Conservation (phyloP, 1,140 invertebrate genomes). For the Drosophila nikananu region DNA sequence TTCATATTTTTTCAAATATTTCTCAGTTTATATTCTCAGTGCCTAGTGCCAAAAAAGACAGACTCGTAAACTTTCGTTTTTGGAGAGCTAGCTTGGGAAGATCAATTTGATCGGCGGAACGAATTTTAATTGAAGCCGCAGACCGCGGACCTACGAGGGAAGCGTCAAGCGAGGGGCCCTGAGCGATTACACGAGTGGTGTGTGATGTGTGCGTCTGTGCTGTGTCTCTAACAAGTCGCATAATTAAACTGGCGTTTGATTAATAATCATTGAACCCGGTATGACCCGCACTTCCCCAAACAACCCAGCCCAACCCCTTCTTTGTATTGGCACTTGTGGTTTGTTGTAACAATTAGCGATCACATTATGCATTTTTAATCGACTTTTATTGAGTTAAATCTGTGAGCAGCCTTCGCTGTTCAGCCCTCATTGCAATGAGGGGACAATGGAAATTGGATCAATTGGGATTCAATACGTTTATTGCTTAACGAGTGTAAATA, state of each 20-base stretch:
- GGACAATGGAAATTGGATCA: conserved; percentile 59
- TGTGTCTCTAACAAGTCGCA: conserved; percentile 56
- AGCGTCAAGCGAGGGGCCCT: conserved; percentile 8
- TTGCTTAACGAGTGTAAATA: conserved; percentile 78
- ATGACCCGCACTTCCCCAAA: conserved; percentile 62
- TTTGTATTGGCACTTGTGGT: conserved; percentile 36
- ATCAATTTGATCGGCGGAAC: conserved; percentile 74
- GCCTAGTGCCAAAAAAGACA: conserved; percentile 55
- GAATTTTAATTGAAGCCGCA: conserved; percentile 79
- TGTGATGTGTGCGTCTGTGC: conserved; percentile 15
- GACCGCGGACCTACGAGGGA: conserved; percentile 54
- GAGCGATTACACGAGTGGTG: conserved; percentile 57
- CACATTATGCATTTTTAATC: conserved; percentile 72
- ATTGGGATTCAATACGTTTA: conserved; percentile 54
- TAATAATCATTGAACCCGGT: conserved; percentile 77
- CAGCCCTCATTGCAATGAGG: conserved; percentile 42
- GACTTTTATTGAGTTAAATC: conserved; percentile 74
- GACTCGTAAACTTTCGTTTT: conserved; percentile 62
- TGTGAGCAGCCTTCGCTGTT: conserved; percentile 46
- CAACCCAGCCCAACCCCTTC: conserved; percentile 30
- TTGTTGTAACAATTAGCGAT: conserved; percentile 72
- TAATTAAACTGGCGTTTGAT: conserved; percentile 80
- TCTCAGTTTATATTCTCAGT: background rate
- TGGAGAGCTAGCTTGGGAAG: conserved; percentile 39
- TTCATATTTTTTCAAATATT: no score